Conservation (phyloP, 2,797 vertebrate genomes). For the Myioborus miniatus region DNA sequence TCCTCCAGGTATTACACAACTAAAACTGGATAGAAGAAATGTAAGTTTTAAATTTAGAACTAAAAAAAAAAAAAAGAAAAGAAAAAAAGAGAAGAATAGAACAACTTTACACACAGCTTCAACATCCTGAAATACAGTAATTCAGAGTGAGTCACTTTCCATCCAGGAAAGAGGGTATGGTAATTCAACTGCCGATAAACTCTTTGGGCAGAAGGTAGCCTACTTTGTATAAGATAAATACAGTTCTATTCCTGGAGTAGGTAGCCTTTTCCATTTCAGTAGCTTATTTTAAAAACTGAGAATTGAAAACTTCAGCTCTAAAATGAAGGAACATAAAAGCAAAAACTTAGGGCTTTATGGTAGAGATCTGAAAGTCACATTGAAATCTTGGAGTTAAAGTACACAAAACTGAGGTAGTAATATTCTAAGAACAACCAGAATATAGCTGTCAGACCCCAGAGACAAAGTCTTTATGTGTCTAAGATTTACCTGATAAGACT, state of each 20-base stretch:
- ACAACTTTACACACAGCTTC: neutral
- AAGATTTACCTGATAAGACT: conserved; percentile 25
- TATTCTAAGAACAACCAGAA: conserved; percentile 25
- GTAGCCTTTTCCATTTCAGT: conserved; percentile 41
- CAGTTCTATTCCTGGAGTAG: neutral
- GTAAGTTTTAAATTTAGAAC: neutral
- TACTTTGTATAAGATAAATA: conserved; percentile 15
- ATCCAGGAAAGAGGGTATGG: neutral
- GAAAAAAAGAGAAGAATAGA: neutral
- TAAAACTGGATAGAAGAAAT: neutral
- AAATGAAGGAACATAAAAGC: conserved; percentile 21
- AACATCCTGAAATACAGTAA: conserved; percentile 3
- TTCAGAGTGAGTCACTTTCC: conserved; percentile 40
- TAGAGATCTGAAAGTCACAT: conserved; percentile 9
- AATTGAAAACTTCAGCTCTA: conserved; percentile 39
- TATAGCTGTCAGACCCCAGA: neutral
- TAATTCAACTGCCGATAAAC: neutral
- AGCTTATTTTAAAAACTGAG: conserved; percentile 51
- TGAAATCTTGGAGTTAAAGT: conserved; percentile 19
- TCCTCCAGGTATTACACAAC: neutral
- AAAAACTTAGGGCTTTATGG: neutral
- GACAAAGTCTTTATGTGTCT: conserved; percentile 27
- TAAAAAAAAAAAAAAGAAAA: neutral
- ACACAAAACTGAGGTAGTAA: neutral
- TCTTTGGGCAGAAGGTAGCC: neutral